Evolutionary conservation across 2,888 invertebrate genomes (phyloP).

Genomic region (Luperina testacea): DNA sequence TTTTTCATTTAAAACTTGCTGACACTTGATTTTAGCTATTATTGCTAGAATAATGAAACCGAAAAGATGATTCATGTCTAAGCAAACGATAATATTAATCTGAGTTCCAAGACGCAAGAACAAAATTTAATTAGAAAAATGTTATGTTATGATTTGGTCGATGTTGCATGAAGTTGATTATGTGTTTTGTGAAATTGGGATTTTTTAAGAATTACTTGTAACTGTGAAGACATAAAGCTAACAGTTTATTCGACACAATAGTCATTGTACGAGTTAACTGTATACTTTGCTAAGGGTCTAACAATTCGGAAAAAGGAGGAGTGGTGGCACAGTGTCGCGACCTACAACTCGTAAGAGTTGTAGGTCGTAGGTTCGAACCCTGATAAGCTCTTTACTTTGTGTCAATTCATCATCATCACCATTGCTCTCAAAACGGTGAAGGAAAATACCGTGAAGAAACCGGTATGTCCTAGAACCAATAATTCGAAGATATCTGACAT

Average conservation of each 20-base stretch:
- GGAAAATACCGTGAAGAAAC: too few relatives aligned
- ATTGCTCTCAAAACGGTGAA: too few relatives aligned
- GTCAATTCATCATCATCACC: neutral
- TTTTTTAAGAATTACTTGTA: neutral
- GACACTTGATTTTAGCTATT: constrained; percentile 22
- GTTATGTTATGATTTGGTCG: constrained; percentile 60
- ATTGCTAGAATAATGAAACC: constrained; percentile 26
- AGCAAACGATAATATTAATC: constrained; percentile 51
- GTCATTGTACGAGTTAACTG: neutral
- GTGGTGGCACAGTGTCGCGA: neutral
- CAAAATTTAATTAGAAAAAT: constrained; percentile 60
- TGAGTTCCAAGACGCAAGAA: constrained; percentile 25
- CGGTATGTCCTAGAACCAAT: neutral
- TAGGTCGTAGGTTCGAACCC: neutral
- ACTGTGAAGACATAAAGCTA: neutral
- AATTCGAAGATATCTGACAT: neutral
- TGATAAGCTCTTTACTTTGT: neutral
- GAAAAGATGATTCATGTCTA: constrained; percentile 42
- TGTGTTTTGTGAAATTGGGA: neutral
- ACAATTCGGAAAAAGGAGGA: neutral
- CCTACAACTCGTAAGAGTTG: neutral
- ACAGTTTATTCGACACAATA: too few relatives aligned
- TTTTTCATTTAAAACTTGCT: constrained; percentile 27
- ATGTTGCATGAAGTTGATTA: constrained; percentile 42
- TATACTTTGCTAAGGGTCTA: neutral